Percentiles rank a stretch among this genome's conserved stretches.
These are phyloP conservation scores for Chloromyia formosa DNA, from an alignment of 2,888 invertebrate species.

Conservation along the genomic window DNA sequence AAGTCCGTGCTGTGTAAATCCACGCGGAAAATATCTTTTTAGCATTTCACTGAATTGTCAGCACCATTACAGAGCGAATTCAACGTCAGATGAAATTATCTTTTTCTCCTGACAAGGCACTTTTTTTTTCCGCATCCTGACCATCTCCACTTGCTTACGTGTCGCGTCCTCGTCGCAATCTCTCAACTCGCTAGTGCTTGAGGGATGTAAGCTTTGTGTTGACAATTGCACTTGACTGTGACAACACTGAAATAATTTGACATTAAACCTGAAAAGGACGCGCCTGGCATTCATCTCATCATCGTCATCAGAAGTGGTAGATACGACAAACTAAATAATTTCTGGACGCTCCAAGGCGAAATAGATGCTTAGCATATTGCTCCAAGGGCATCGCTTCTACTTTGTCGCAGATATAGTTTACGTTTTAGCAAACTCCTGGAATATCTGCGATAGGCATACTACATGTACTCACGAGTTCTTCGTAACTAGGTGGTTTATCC, in stretches of 20 bases:
- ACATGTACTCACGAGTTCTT: no score
- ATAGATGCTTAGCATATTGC: background rate
- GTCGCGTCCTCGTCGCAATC: background rate
- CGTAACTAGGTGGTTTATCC: no score
- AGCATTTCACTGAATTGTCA: slow-evolving; percentile 2
- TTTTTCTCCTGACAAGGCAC: slow-evolving; percentile 2
- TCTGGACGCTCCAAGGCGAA: background rate
- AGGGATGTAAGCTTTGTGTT: slow-evolving; percentile 1
- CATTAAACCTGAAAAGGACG: slow-evolving; percentile 4
- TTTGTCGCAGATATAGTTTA: background rate
- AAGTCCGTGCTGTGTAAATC: background rate
- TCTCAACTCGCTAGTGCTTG: background rate
- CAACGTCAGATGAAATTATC: background rate
- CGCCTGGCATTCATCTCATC: background rate
- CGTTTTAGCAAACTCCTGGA: no score
- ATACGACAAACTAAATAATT: slow-evolving; percentile 1
- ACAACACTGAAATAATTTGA: slow-evolving; percentile 10
- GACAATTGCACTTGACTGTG: slow-evolving; percentile 7
- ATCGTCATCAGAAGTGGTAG: background rate
- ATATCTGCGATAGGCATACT: no score
- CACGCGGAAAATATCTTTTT: slow-evolving; percentile 4
- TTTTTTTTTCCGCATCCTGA: background rate
- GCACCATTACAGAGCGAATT: background rate
- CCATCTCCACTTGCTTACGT: background rate
- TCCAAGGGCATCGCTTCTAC: background rate